Evolutionary conservation across 2,888 invertebrate genomes (phyloP).

Genomic region (Orthosia gracilis): DNA sequence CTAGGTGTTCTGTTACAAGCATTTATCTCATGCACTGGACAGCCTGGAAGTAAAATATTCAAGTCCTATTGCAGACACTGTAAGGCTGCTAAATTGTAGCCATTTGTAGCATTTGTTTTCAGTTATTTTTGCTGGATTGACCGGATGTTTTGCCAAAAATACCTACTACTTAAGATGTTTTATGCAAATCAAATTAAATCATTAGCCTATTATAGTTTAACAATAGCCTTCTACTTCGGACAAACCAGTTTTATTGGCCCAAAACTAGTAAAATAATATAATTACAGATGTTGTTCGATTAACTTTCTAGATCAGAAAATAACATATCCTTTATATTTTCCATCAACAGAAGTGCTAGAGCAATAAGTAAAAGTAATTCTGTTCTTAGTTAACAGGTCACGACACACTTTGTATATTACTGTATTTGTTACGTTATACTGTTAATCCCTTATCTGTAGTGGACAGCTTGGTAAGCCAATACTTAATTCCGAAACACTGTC

Average conservation of each 20-base stretch:
- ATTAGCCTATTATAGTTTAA: no score
- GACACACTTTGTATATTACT: constrained; percentile 12
- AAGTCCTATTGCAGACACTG: constrained; percentile 9
- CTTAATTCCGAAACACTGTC: constrained; percentile 47
- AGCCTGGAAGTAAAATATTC: neutral
- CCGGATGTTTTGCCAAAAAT: no score
- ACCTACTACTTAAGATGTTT: no score
- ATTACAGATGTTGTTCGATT: no score
- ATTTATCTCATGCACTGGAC: constrained; percentile 25
- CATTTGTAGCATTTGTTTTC: neutral
- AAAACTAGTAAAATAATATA: no score
- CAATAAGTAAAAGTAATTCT: neutral
- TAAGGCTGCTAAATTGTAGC: neutral
- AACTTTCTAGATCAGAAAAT: neutral
- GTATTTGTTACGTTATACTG: constrained; percentile 41
- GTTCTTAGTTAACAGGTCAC: constrained; percentile 8
- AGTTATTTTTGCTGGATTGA: neutral
- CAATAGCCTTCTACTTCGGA: no score
- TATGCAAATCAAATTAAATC: neutral
- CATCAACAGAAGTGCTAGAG: neutral
- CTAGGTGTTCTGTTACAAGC: constrained; percentile 13
- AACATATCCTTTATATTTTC: neutral
- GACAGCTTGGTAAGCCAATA: constrained; percentile 50
- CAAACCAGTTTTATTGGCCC: no score
- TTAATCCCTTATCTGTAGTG: constrained; percentile 54